These are phyloP conservation scores for Chaetorhynchus papuensis DNA, from an alignment of 2,113 vertebrate genomes.

Conservation along the genomic window DNA sequence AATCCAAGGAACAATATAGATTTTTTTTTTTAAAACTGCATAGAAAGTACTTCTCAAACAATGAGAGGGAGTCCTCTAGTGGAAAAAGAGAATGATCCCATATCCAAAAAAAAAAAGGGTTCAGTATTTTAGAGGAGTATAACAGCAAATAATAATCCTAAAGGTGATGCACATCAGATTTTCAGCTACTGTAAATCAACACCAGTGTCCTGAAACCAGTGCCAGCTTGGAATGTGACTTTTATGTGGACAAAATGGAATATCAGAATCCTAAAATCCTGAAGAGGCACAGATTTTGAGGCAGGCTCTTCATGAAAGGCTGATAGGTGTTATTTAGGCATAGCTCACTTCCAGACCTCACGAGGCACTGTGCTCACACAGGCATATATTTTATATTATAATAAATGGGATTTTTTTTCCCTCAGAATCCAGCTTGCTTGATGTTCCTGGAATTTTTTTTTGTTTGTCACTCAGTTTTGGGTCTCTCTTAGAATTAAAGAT, in stretches of 20 bases:
- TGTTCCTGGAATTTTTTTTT: not conserved
- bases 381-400: not conserved
- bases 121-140: not conserved
- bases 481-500: not conserved
- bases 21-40: not conserved
- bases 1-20: not conserved
- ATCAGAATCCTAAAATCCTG: not conserved
- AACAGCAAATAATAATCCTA: not conserved
- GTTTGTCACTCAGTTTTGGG: accelerated
- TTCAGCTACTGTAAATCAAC: not conserved
- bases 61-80: constrained; percentile 65
- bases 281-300: not conserved
- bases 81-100: not conserved
- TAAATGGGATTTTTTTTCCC: not conserved
- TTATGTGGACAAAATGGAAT: not conserved
- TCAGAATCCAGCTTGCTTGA: not conserved
- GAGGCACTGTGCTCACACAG: not conserved
- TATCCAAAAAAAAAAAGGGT: not conserved
- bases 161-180: not conserved
- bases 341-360: not conserved
- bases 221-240: not conserved
- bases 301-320: not conserved
- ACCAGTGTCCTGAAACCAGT: not conserved
- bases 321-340: not conserved
- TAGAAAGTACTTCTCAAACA: not conserved